Evolutionary conservation across 92 coral and sea anemone genomes (phyloP).

Genomic region (Epizoanthus illoricatus): DNA sequence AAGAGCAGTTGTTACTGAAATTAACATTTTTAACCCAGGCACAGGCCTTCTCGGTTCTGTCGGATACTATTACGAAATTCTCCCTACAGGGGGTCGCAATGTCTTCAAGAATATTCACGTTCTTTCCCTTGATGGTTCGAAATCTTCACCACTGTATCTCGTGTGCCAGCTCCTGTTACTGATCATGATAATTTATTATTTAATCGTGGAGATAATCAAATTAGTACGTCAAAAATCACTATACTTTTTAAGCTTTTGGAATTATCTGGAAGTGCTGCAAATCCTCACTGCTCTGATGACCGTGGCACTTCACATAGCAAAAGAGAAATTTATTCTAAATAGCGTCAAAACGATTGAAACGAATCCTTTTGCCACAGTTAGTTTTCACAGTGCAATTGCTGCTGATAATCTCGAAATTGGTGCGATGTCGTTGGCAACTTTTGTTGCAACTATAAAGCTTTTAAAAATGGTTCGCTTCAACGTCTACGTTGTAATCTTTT

Average conservation of each 20-base stretch:
- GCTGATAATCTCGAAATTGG: slow-evolving; percentile 11
- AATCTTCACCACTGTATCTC: slow-evolving; percentile 10
- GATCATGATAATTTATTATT: slow-evolving; percentile 28
- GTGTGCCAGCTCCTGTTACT: slow-evolving; percentile 19
- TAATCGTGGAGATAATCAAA: slow-evolving; percentile 20
- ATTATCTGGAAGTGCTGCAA: slow-evolving; percentile 16
- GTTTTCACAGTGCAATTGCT: not conserved
- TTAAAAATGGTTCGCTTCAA: slow-evolving; percentile 37
- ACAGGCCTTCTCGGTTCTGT: slow-evolving; percentile 12
- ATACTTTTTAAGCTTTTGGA: slow-evolving; percentile 33
- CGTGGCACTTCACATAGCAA: slow-evolving; percentile 23
- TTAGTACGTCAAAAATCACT: slow-evolving; percentile 1
- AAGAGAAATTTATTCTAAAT: slow-evolving; percentile 5
- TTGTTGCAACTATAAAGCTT: slow-evolving; percentile 37
- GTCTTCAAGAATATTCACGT: slow-evolving; percentile 1
- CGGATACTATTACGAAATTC: slow-evolving; percentile 7
- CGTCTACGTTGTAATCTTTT: slow-evolving; percentile 13
- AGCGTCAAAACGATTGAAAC: not conserved
- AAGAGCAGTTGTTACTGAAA: slow-evolving; percentile 18
- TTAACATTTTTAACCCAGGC: slow-evolving; percentile 31
- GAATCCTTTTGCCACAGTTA: slow-evolving; percentile 25
- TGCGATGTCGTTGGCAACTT: slow-evolving; percentile 31
- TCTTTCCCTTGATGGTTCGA: slow-evolving; percentile 18
- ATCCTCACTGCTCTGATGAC: slow-evolving; percentile 15
- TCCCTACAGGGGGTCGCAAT: slow-evolving; percentile 11